These are phyloP conservation scores for Aphelocoma californica DNA, from an alignment of 2,797 vertebrate species.

Conservation along the genomic window DNA sequence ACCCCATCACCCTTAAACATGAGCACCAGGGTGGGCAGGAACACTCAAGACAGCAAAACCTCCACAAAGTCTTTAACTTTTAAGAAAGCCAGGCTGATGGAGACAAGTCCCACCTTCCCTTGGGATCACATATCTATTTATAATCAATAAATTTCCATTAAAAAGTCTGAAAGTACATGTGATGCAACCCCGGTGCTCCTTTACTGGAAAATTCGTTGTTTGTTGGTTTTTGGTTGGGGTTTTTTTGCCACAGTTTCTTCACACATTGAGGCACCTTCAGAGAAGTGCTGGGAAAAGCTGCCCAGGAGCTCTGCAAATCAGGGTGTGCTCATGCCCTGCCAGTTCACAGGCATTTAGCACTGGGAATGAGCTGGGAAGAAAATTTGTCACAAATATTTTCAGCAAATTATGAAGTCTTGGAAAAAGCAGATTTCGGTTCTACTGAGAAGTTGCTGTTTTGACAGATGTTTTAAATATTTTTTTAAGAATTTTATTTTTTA, in stretches of 20 bases:
- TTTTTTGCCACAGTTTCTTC: neutral
- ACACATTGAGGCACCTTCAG: neutral
- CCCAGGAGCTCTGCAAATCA: neutral
- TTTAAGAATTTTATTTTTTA: conserved; percentile 37
- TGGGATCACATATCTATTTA: neutral
- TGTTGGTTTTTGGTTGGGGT: rapidly evolving
- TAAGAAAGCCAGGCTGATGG: neutral
- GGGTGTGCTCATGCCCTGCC: neutral
- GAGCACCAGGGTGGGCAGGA: neutral
- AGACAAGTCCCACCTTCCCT: neutral
- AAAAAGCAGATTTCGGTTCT: conserved; percentile 30
- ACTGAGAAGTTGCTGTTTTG: conserved; percentile 54
- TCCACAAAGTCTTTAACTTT: neutral
- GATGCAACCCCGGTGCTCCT: rapidly evolving
- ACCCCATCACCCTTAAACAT: neutral
- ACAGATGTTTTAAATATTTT: conserved; percentile 67
- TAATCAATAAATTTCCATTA: neutral
- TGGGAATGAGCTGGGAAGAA: conserved; percentile 26
- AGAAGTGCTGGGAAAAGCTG: neutral
- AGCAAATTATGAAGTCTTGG: conserved; percentile 53
- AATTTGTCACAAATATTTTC: conserved; percentile 53
- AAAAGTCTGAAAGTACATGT: neutral
- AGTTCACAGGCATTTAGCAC: neutral
- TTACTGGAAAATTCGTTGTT: neutral
- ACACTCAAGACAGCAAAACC: neutral